These are phyloP conservation scores for Epinephelus lanceolatus DNA, from an alignment of 2,113 vertebrate species.

Conservation along the genomic window DNA sequence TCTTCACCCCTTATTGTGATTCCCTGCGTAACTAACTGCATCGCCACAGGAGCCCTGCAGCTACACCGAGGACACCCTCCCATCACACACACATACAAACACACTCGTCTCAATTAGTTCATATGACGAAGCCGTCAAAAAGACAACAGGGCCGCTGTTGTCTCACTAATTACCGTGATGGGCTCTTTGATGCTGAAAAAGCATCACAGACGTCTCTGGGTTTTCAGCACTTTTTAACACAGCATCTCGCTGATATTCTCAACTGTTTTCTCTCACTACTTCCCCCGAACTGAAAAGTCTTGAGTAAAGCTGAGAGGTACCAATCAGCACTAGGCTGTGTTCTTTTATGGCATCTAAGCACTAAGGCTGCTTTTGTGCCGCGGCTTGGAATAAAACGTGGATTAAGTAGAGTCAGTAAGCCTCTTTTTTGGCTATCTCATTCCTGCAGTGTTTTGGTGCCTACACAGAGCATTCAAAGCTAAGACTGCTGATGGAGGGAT, in stretches of 20 bases:
- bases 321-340: conserved; percentile 44
- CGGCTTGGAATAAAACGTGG: conserved; percentile 64
- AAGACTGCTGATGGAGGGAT: conserved; percentile 65
- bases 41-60: conserved; percentile 47
- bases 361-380: conserved; percentile 58
- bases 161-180: conserved; percentile 55
- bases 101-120: conserved; percentile 58
- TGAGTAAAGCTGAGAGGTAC: conserved; percentile 32
- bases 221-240: conserved; percentile 23
- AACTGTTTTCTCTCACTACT: conserved; percentile 2
- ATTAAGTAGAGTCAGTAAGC: conserved; percentile 70
- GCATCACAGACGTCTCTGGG: conserved; percentile 10
- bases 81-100: conserved; percentile 9
- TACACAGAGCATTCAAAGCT: conserved; percentile 39
- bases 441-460: conserved; percentile 61
- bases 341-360: conserved; percentile 49
- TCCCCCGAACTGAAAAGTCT: neutral
- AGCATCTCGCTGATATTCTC: conserved; percentile 4
- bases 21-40: conserved; percentile 44
- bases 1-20: conserved; percentile 34
- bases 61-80: conserved; percentile 25
- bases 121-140: conserved; percentile 46
- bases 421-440: conserved; percentile 58
- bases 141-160: conserved; percentile 50
- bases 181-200: conserved; percentile 34